These are phyloP conservation scores for Pseudomyrmex concolor DNA, from an alignment of 1,140 invertebrate species.

Conservation along the genomic window DNA sequence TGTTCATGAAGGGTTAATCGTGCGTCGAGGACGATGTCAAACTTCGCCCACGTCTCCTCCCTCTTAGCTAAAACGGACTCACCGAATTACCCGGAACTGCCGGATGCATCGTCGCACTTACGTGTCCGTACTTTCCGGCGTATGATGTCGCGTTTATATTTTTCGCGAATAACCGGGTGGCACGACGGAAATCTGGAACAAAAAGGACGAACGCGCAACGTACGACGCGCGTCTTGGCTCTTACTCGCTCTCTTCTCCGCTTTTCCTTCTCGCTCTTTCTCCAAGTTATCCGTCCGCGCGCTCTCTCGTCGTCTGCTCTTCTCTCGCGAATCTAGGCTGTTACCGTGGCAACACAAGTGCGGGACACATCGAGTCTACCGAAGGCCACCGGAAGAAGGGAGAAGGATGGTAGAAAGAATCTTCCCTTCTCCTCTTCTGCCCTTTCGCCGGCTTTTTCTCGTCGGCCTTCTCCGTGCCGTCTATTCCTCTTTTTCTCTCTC, in stretches of 20 bases:
- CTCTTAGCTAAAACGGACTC: background rate
- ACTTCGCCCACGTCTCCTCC: background rate
- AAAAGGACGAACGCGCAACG: constrained; percentile 52
- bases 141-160: background rate
- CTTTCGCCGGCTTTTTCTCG: background rate
- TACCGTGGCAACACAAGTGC: constrained; percentile 74
- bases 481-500: background rate
- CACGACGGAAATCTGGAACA: constrained; percentile 57
- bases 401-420: background rate
- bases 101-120: background rate
- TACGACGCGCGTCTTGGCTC: background rate
- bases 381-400: constrained; percentile 53
- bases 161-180: background rate
- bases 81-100: constrained; percentile 32
- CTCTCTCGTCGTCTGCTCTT: constrained; percentile 32
- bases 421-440: background rate
- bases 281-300: constrained; percentile 28
- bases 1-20: constrained; percentile 14
- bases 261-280: constrained; percentile 15
- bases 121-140: background rate
- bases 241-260: background rate
- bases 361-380: constrained; percentile 14
- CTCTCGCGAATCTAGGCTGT: constrained; percentile 74
- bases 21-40: constrained; percentile 2
- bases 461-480: background rate